phyloP scores from a whole-genome alignment of 2,888 invertebrate species.

The Drosophila greeni region DNA sequence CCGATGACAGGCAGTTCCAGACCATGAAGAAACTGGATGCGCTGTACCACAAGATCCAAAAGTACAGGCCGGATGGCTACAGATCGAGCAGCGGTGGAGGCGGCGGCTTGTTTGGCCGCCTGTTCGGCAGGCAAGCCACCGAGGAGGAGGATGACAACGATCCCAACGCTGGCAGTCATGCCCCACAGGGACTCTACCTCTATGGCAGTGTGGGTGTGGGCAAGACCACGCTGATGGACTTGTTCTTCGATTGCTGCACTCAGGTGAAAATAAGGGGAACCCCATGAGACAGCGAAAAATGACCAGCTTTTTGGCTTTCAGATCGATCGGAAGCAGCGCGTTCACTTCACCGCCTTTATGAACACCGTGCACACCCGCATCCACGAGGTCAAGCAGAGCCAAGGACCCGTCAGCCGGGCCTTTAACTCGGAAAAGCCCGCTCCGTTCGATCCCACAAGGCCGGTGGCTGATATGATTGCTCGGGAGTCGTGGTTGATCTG shows the following conservation, averaged over 20 bases:
- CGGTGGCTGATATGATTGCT: conserved; percentile 92
- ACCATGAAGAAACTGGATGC: conserved; percentile 85
- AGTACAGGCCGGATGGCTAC: conserved; percentile 57
- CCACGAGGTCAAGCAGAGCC: conserved; percentile 87
- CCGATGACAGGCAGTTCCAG: conserved; percentile 86
- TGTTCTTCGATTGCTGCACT: conserved; percentile 91
- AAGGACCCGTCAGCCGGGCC: conserved; percentile 79
- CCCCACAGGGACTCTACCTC: conserved; percentile 86
- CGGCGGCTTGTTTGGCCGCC: conserved; percentile 51
- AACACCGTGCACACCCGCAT: conserved; percentile 94
- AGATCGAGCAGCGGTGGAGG: conserved; percentile 6
- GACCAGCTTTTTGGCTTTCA: conserved; percentile 2
- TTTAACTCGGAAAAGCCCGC: conserved; percentile 79
- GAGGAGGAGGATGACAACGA: conserved; percentile 51
- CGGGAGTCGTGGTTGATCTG: conserved; percentile 94
- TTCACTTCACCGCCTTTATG: conserved; percentile 99
- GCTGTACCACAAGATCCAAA: conserved; percentile 81
- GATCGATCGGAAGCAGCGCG: conserved; percentile 84
- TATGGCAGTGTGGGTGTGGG: conserved; percentile 96
- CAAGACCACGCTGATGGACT: conserved; percentile 99
- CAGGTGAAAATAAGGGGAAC: conserved; percentile 70
- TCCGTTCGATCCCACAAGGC: conserved; percentile 95
- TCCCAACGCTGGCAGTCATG: conserved; percentile 59
- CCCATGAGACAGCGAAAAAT: background rate
- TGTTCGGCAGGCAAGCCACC: conserved; percentile 46